Evolutionary conservation across 2,888 invertebrate genomes (phyloP).

Genomic region (Metellina segmentata): DNA sequence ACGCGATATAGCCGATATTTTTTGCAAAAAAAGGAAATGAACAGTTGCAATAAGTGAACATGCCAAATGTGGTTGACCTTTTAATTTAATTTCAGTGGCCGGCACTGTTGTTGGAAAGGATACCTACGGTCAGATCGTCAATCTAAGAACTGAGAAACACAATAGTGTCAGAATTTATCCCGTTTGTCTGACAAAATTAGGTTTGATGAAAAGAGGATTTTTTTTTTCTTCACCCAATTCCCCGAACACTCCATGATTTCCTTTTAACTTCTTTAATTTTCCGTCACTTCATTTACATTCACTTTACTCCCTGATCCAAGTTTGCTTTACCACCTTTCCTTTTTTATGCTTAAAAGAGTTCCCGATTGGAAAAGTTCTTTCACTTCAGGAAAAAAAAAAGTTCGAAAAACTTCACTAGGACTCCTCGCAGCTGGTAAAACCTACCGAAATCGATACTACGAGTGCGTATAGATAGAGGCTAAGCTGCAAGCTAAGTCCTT

Average conservation of each 20-base stretch:
- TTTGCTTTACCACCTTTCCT: slow-evolving; percentile 1
- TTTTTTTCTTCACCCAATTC: neutral
- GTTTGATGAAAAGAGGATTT: neutral
- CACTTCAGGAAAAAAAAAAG: neutral
- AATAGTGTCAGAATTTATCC: neutral
- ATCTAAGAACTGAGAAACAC: too few relatives aligned
- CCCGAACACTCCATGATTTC: neutral
- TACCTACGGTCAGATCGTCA: too few relatives aligned
- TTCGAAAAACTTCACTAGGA: neutral
- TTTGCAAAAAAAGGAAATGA: too few relatives aligned
- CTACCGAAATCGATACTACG: slow-evolving; percentile 28
- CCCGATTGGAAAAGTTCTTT: neutral
- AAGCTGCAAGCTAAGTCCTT: slow-evolving; percentile 6
- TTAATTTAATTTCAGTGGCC: too few relatives aligned
- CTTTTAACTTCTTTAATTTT: neutral
- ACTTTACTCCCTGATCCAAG: neutral
- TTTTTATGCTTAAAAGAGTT: slow-evolving; percentile 9
- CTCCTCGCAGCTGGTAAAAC: neutral
- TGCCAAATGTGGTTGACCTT: too few relatives aligned
- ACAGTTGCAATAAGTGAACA: too few relatives aligned
- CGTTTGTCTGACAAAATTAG: neutral
- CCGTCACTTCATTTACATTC: neutral
- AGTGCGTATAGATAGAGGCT: slow-evolving; percentile 14
- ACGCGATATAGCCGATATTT: too few relatives aligned
- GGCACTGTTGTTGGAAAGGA: too few relatives aligned